Evolutionary conservation across 2,797 vertebrate species (phyloP).

Genomic region (Micropoecilia bifurca): DNA sequence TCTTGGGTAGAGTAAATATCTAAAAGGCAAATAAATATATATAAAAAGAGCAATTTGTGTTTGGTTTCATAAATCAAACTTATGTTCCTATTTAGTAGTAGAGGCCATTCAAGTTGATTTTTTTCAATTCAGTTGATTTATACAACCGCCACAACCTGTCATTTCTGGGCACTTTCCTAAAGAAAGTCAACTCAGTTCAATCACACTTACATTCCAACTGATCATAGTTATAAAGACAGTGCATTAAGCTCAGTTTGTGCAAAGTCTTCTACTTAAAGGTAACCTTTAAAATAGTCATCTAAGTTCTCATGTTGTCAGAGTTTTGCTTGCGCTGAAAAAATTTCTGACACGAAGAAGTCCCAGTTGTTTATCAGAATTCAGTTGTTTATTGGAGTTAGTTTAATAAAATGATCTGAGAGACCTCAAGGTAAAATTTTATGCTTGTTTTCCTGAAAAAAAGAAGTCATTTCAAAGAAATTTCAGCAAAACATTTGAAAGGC

Average conservation of each 20-base stretch:
- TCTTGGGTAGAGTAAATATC: neutral
- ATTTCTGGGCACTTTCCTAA: too few relatives aligned
- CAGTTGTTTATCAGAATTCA: neutral
- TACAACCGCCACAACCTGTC: too few relatives aligned
- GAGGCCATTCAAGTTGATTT: neutral
- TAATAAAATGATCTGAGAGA: neutral
- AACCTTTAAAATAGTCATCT: neutral
- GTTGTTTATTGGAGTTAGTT: neutral
- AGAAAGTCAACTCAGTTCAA: too few relatives aligned
- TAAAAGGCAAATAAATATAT: neutral
- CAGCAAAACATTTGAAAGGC: neutral
- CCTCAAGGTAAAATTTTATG: neutral
- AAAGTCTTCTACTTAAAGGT: too few relatives aligned
- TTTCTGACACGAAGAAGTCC: neutral
- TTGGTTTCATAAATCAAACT: neutral
- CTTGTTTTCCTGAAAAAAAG: neutral
- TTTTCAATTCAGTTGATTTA: neutral
- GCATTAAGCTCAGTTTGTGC: too few relatives aligned
- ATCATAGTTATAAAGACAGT: too few relatives aligned
- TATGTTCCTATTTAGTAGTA: neutral
- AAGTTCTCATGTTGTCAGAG: neutral
- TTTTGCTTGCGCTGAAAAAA: neutral
- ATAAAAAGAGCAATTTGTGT: neutral
- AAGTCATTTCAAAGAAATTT: neutral
- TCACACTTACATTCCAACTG: too few relatives aligned